A percentile compares a stretch with the other conserved stretches of the same genome.
phyloP scores from a whole-genome alignment of 2,888 invertebrate species.

The Volucella zonaria region DNA sequence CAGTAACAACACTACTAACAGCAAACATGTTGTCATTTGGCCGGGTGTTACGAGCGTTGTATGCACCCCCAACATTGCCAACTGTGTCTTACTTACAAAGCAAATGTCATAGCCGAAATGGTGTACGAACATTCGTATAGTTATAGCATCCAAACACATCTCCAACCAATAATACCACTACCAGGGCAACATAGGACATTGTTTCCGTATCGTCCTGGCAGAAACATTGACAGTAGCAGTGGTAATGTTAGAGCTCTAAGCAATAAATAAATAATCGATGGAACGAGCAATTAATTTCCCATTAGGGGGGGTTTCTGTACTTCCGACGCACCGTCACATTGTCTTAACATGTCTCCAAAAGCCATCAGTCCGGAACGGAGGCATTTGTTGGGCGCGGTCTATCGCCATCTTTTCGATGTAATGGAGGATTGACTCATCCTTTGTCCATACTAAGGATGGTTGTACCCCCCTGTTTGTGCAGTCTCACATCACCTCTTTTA shows the following conservation, averaged over 20 bases:
- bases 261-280: constrained; percentile 75
- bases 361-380: constrained; percentile 73
- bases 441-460: constrained; percentile 6
- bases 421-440: constrained; percentile 61
- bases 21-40: constrained; percentile 56
- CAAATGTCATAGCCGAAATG: constrained; percentile 67
- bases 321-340: constrained; percentile 68
- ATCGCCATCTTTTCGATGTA: constrained; percentile 67
- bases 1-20: constrained; percentile 43
- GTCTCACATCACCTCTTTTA: constrained; percentile 66
- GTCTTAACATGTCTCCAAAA: constrained; percentile 74
- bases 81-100: constrained; percentile 61
- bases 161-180: neutral
- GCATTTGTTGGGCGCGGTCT: constrained; percentile 73
- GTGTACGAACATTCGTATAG: constrained; percentile 1
- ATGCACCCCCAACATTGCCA: constrained; percentile 67
- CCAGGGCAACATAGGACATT: neutral
- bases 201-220: neutral
- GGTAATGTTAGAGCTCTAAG: constrained; percentile 66
- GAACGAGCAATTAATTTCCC: constrained; percentile 76
- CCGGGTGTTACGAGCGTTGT: constrained; percentile 42
- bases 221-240: neutral
- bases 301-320: constrained; percentile 74
- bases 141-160: constrained; percentile 6
- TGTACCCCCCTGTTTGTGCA: constrained; percentile 14